Percentiles rank a stretch among this genome's conserved stretches.
Evolutionary conservation across 2,113 vertebrate genomes (phyloP).

Genomic region (Hippocampus guttulatus): DNA sequence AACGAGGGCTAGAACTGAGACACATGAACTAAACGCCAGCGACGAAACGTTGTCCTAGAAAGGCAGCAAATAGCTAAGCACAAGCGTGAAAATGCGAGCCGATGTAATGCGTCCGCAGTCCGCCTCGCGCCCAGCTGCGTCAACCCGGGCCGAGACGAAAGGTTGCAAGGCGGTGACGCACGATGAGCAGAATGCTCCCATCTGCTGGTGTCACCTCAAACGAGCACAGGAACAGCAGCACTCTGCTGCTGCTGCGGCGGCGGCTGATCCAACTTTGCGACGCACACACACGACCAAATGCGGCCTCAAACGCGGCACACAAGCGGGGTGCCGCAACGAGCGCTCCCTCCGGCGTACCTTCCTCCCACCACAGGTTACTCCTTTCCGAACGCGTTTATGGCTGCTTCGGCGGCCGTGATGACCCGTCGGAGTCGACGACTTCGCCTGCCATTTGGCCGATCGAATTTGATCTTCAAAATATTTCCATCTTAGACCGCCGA

Average conservation of each 20-base stretch:
- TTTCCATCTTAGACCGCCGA: neutral
- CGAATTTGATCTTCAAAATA: neutral
- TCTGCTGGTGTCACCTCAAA: conserved; percentile 10
- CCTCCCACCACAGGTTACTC: conserved; percentile 24
- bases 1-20: neutral
- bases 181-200: neutral
- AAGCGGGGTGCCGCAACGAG: conserved; percentile 31
- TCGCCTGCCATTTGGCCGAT: conserved; percentile 13
- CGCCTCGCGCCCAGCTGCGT: neutral
- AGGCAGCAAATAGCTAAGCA: neutral
- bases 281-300: neutral
- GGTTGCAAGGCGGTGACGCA: neutral
- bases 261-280: conserved; percentile 7
- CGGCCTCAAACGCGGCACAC: conserved; percentile 14
- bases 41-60: neutral
- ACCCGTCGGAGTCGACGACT: conserved; percentile 7
- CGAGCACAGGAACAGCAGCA: too few species aligned
- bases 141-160: neutral
- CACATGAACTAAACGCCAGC: neutral
- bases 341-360: conserved; percentile 19
- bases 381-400: conserved; percentile 20
- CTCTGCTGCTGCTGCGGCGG: too few species aligned
- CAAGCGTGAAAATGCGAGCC: neutral
- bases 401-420: conserved; percentile 21
- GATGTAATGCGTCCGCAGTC: conserved; percentile 9